Base-by-base conservation (phyloP, 2,888 invertebrate species). In the Sussaba pulchella region DNA sequence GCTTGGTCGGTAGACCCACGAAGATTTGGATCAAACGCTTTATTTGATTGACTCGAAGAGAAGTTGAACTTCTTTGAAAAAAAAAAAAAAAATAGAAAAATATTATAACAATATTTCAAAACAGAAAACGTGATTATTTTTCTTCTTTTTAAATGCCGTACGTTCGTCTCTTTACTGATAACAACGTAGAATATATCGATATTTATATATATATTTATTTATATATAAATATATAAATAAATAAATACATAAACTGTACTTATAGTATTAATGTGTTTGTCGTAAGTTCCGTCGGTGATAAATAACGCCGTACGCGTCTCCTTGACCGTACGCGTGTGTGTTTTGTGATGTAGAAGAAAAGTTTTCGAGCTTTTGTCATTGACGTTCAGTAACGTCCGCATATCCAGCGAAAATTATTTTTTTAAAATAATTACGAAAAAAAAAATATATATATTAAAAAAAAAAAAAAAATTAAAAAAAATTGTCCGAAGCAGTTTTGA, bases 211-310 rank as follows among this genome's bases (percentile, higher is more conserved):
- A 71, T 74, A 71, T n/a, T n/a, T n/a, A n/a, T n/a, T n/a, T n/a
- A n/a, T n/a, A n/a, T n/a, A n/a, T n/a, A n/a, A n/a, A n/a, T n/a
- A n/a, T n/a, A n/a, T n/a, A n/a, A n/a, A n/a, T n/a, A n/a, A n/a
- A n/a, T n/a, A n/a, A n/a, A n/a, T 81, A 83, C 66, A 74, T 74
- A 81, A 73, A 66, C 26, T 66, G 78, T 83, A 81, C 83, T 81
- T 81, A 76, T 78, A 81, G 83, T 17, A 77, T 78, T 52, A 50
- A 81, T 81, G 64, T 81, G 64, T 81, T 70, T 26, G 57, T 71
- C 41, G 71, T 72, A 24, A 63, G 52, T 54, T 50, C 52, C 24
- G 24, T 47, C 61, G 47, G 61, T 21, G 61, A 63, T 76, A 31
- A 73, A 74, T 41, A 24, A 75, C 64, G 50, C 63, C 45, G 52